phyloP scores from a whole-genome alignment of 2,797 vertebrate genomes.

The Stomatorhinus walkeri region DNA sequence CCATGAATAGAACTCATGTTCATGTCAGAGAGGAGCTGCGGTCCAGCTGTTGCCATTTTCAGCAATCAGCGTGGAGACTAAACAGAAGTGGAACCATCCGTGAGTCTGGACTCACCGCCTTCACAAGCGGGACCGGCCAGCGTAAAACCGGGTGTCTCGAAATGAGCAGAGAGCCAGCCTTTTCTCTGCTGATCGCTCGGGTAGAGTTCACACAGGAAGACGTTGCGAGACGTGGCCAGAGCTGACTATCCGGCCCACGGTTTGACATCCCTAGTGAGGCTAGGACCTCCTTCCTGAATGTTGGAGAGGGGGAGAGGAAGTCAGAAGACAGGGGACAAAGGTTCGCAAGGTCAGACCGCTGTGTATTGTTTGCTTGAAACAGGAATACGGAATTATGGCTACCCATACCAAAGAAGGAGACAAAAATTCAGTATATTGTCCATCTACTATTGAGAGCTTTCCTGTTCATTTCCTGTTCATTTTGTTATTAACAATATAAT shows the following conservation, averaged over 20 bases:
- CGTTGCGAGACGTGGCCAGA: background rate
- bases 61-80: conserved; percentile 19
- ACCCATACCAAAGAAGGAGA: conserved; percentile 24
- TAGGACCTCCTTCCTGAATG: background rate
- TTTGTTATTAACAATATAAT: background rate
- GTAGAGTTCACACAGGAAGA: background rate
- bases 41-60: conserved; percentile 26
- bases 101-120: conserved; percentile 24
- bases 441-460: conserved; percentile 22
- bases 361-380: conserved; percentile 12
- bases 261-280: background rate
- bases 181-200: background rate
- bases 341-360: conserved; percentile 19
- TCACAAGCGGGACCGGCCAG: background rate
- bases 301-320: background rate
- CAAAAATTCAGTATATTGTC: conserved; percentile 28
- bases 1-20: background rate
- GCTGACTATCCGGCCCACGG: background rate
- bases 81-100: conserved; percentile 28
- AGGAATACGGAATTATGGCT: conserved; percentile 14
- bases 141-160: background rate
- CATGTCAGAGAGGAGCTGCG: conserved; percentile 23
- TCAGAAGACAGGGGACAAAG: background rate
- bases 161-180: background rate
- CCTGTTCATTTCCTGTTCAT: conserved; percentile 18